These are phyloP conservation scores for Desmophyllum pertusum DNA, from an alignment of 92 coral and sea anemone genomes.

Conservation along the genomic window DNA sequence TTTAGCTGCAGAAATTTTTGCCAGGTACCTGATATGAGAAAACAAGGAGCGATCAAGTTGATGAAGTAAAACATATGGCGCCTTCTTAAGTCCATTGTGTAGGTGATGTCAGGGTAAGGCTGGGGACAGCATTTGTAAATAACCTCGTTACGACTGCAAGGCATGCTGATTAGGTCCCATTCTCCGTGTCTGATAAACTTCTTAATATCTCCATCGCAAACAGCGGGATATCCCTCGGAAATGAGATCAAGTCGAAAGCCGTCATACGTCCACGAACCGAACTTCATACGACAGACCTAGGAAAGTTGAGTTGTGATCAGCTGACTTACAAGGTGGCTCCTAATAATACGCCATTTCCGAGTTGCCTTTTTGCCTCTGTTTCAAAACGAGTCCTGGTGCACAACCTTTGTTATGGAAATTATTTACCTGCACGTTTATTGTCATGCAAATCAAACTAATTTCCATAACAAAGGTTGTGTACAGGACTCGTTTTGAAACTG, in stretches of 20 bases:
- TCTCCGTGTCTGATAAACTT: constrained; percentile 83
- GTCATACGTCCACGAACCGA: constrained; percentile 92
- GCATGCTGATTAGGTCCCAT: constrained; percentile 74
- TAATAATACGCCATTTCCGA: no score
- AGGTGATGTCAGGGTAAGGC: constrained; percentile 88
- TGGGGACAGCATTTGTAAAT: constrained; percentile 80
- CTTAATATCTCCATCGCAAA: constrained; percentile 63
- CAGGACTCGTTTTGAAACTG: no score
- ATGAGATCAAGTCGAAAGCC: constrained; percentile 77
- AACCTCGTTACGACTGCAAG: constrained; percentile 61
- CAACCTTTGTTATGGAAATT: no score
- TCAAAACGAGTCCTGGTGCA: no score
- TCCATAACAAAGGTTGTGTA: no score
- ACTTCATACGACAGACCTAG: constrained; percentile 70
- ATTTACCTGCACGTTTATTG: no score
- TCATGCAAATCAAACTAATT: no score
- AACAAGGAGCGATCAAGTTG: constrained; percentile 83
- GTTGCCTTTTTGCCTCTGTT: no score
- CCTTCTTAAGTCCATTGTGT: constrained; percentile 72
- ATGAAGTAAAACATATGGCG: constrained; percentile 80
- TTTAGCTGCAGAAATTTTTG: neutral
- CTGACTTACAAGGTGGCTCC: neutral
- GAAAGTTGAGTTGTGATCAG: neutral
- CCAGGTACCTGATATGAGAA: constrained; percentile 78
- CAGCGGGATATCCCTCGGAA: constrained; percentile 39